phyloP scores from a whole-genome alignment of 2,113 vertebrate species.

The Lophius piscatorius region DNA sequence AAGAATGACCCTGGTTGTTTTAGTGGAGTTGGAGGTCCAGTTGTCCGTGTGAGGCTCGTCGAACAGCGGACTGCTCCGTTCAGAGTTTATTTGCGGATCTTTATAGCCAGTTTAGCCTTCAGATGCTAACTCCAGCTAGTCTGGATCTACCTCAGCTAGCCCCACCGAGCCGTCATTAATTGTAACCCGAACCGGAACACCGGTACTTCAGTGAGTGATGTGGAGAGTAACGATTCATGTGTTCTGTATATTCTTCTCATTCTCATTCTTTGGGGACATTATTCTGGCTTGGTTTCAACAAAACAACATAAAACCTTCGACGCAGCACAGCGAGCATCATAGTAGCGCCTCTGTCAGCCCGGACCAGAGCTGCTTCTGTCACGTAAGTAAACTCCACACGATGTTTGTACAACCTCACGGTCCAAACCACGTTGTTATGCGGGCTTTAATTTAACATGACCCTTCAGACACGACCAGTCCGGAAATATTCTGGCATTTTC shows the following conservation, averaged over 20 bases:
- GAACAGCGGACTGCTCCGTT: not conserved
- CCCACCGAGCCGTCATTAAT: no score
- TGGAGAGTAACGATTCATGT: conserved; percentile 49
- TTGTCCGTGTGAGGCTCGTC: conserved; percentile 1
- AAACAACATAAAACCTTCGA: conserved; percentile 37
- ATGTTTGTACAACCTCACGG: not conserved
- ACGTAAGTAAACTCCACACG: conserved; percentile 58
- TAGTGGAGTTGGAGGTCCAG: fast-evolving
- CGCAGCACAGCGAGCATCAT: conserved; percentile 35
- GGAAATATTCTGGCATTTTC: conserved; percentile 72
- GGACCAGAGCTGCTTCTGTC: conserved; percentile 82
- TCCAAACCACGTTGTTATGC: not conserved
- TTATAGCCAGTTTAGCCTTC: conserved; percentile 28
- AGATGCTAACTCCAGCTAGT: conserved; percentile 40
- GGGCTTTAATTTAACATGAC: no score
- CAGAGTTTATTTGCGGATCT: not conserved
- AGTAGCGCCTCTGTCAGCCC: conserved; percentile 14
- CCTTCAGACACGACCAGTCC: no score
- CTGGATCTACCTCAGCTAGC: conserved; percentile 2
- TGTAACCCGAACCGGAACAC: not conserved
- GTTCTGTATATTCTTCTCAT: conserved; percentile 43
- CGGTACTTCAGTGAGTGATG: conserved; percentile 53
- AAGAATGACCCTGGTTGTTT: not conserved
- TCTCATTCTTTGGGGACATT: conserved; percentile 65
- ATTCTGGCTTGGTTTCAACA: conserved; percentile 73